Percentiles rank a stretch among this genome's conserved stretches.
Conservation (phyloP, 1,140 invertebrate genomes). For the Brachionus angularis region DNA sequence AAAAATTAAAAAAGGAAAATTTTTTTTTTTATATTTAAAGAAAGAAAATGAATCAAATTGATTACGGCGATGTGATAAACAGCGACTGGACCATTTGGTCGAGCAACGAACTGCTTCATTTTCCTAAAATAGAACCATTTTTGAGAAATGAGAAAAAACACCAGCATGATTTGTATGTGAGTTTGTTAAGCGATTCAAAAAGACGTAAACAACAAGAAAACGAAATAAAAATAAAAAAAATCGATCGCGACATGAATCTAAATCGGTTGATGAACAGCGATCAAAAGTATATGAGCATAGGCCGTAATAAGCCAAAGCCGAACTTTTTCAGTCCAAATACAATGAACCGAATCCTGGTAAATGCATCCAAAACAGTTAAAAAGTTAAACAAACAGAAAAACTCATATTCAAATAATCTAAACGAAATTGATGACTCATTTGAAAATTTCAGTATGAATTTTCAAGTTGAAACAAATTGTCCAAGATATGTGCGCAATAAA, state of each 20-base stretch:
- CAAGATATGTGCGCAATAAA: not conserved
- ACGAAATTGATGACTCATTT: not conserved
- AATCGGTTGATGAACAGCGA: not conserved
- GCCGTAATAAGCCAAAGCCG: constrained; percentile 12
- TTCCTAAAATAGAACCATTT: not conserved
- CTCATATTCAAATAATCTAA: not conserved
- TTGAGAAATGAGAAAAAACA: not conserved
- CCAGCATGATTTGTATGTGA: not conserved
- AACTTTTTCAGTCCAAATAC: constrained; percentile 24
- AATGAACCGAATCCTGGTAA: not conserved
- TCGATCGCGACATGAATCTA: constrained; percentile 25
- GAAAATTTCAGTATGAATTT: constrained; percentile 17
- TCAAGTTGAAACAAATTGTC: constrained; percentile 18
- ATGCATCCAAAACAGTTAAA: not conserved
- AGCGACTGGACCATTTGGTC: constrained; percentile 20
- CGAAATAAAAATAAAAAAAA: not conserved
- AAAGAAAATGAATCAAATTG: no score
- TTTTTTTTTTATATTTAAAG: no score
- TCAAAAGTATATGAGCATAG: constrained; percentile 24
- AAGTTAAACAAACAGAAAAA: not conserved
- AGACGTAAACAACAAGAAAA: not conserved
- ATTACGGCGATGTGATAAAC: no score
- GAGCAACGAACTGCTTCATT: not conserved
- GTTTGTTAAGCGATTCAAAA: not conserved
- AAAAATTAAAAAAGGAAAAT: no score